Evolutionary conservation across 1,140 invertebrate genomes (phyloP), one percentile per base, ranked within the genome.

Genomic region (Reticulitermes speratus): DNA sequence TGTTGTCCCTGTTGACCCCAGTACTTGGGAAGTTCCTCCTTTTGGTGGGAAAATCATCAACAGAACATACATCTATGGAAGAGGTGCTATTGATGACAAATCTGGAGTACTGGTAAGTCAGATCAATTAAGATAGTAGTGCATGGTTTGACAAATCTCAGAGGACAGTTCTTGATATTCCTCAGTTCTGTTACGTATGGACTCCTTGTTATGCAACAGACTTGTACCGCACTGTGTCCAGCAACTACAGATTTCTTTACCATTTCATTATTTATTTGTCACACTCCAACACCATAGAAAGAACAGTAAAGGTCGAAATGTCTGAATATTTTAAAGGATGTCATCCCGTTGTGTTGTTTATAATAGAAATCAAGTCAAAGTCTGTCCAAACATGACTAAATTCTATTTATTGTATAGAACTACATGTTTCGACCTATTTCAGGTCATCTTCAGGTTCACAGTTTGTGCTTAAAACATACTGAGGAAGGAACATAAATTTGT

Each of bases 41-140:
- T 94, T 94, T 88, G 90, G 89, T 55, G 93, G 91, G 12, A 88
- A 91, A 44, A 90, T 92, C 38, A 87, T 91, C 48, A 88, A 91
- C 69, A 90, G 93, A 88, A 91, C 90, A 69, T 93, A 90, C 87
- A 91, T 94, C 44, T 94, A 93, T 89, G 94, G 91, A n/a, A 88
- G 94, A 89, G 92, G 93, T 83, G 90, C 93, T 44, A 90, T 94
- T 87, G 93, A 94, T 90, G 91, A 91, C 85, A 94, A 94, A 89
- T 89, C 91, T 87, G 90, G 90, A 69, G 90, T 93, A 8, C 91
- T 94, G 91, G 92, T 93, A 89, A 88, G 87, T 87, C 8, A 84
- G 52, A 84, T 30, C 25, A 75, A 75, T 75, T 30, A 75, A 83
- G 5, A 75, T 23, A 48, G 85, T 69, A 44, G 21, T 21, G 44